Conservation (phyloP, 2,113 vertebrate genomes). For the Hemicordylus capensis region DNA sequence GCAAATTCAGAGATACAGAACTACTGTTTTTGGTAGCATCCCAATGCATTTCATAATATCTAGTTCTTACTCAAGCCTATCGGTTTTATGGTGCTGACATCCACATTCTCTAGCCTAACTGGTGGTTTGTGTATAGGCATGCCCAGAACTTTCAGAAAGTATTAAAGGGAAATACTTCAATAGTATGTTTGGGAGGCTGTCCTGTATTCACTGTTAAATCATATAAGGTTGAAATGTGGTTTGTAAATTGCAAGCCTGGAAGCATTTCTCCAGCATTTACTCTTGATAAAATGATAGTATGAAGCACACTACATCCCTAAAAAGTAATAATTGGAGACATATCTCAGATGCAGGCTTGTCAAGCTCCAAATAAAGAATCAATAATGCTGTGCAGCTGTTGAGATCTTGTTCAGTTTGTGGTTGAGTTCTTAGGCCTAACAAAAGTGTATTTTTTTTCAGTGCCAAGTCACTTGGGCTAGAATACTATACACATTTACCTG, state of each 20-base stretch:
- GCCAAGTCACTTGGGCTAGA: too few species aligned
- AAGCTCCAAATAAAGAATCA: slow-evolving; percentile 45
- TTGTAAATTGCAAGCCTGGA: slow-evolving; percentile 48
- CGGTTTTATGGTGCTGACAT: neutral
- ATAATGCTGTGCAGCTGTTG: neutral
- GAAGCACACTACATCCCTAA: slow-evolving; percentile 18
- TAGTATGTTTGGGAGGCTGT: slow-evolving; percentile 52
- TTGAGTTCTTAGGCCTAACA: slow-evolving; percentile 32
- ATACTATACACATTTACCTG: too few species aligned
- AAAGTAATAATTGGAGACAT: slow-evolving; percentile 39
- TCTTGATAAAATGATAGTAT: slow-evolving; percentile 57
- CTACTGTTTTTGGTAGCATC: neutral
- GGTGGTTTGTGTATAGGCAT: neutral
- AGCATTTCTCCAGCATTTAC: slow-evolving; percentile 34
- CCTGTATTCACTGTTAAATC: slow-evolving; percentile 60
- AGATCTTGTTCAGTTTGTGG: neutral
- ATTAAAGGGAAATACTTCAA: slow-evolving; percentile 4
- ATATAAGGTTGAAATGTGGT: slow-evolving; percentile 45
- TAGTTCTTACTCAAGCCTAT: too few species aligned
- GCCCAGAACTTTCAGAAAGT: neutral
- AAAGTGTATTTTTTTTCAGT: neutral
- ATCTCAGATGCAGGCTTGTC: slow-evolving; percentile 19
- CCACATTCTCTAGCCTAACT: neutral
- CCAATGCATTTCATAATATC: neutral
- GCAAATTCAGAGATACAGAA: neutral